Evolutionary conservation across 2,797 vertebrate genomes (phyloP).

Genomic region (Poecilia velifera): DNA sequence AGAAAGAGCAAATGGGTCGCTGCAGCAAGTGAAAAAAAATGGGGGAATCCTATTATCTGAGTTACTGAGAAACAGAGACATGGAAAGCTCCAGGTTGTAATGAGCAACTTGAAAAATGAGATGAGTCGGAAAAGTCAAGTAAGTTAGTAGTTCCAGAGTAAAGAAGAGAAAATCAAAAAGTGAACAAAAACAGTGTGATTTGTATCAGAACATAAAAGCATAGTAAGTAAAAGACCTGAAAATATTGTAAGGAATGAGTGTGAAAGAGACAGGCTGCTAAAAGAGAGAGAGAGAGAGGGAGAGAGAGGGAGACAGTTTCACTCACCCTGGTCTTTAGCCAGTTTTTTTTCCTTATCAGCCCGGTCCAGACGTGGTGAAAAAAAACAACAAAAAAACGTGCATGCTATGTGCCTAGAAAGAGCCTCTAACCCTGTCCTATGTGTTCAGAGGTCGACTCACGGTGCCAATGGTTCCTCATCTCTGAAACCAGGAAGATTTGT

Average conservation of each 20-base stretch:
- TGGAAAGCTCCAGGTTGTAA: constrained; percentile 37
- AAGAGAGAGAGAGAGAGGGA: constrained; percentile 29
- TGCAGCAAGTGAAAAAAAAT: constrained; percentile 33
- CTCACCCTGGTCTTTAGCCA: constrained; percentile 64
- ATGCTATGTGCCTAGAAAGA: constrained; percentile 55
- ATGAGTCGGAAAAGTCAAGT: constrained; percentile 27
- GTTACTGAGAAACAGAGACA: constrained; percentile 25
- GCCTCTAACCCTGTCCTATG: constrained; percentile 58
- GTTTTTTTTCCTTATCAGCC: constrained; percentile 74
- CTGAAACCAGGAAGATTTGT: constrained; percentile 34
- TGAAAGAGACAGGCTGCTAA: constrained; percentile 31
- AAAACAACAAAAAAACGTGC: constrained; percentile 45
- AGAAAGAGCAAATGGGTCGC: constrained; percentile 41
- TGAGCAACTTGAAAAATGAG: constrained; percentile 41
- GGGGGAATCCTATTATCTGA: constrained; percentile 31
- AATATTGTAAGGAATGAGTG: constrained; percentile 46
- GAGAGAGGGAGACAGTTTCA: constrained; percentile 47
- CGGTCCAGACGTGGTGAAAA: constrained; percentile 61
- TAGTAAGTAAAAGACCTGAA: constrained; percentile 25
- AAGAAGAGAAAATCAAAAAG: constrained; percentile 23
- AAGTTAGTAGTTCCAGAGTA: constrained; percentile 27
- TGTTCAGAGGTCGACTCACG: constrained; percentile 53
- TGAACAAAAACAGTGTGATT: constrained; percentile 34
- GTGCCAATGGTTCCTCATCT: constrained; percentile 45
- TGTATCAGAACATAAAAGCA: constrained; percentile 18